phyloP scores from a whole-genome alignment of 2,113 vertebrate species.

The Nibea coibor region DNA sequence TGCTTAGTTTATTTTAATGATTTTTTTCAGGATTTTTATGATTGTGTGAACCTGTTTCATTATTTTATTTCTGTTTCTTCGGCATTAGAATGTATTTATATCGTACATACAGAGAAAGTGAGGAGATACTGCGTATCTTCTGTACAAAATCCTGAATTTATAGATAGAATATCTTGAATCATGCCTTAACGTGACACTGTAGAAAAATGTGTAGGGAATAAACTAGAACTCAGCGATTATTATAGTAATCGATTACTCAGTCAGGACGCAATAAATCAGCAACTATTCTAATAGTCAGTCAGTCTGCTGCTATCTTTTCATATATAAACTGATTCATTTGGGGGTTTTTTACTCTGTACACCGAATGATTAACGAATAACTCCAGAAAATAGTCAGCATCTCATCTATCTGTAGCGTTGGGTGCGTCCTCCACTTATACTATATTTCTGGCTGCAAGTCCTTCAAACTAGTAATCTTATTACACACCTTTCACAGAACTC shows the following conservation, averaged over 20 bases:
- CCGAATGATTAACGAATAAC: background rate
- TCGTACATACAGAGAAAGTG: no score
- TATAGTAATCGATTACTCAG: background rate
- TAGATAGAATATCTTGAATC: background rate
- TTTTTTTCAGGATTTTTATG: no score
- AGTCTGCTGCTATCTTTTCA: background rate
- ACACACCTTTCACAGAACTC: background rate
- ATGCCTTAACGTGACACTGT: background rate
- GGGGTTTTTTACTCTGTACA: background rate
- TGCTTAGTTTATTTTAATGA: background rate
- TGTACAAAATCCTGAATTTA: no score
- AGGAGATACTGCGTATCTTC: no score
- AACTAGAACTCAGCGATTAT: background rate
- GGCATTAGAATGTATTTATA: background rate
- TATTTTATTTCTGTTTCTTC: background rate
- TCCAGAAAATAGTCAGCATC: background rate
- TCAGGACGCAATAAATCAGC: background rate
- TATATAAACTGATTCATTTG: background rate
- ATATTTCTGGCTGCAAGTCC: background rate
- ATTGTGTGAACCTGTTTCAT: no score
- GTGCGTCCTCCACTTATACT: no score
- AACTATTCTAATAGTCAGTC: background rate
- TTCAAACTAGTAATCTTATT: conserved; percentile 6
- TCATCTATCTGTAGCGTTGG: background rate
- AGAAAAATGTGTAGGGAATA: background rate